Conservation (phyloP, 2,113 vertebrate species). For the Albula goreensis region DNA sequence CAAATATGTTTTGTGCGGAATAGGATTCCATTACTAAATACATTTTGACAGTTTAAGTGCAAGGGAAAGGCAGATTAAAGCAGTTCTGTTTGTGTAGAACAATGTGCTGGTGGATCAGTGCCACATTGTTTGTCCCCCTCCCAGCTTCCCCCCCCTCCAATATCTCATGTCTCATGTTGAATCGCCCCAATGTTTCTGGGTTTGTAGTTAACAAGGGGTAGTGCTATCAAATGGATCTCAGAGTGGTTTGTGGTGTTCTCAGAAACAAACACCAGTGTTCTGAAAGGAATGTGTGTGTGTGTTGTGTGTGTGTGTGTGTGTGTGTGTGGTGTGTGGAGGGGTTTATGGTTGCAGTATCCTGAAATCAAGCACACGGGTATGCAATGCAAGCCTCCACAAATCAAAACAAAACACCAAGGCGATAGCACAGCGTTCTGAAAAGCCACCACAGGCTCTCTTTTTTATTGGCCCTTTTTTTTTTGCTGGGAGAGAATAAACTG, state of each 20-base stretch:
- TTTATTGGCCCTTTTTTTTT: background rate
- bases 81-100: background rate
- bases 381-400: background rate
- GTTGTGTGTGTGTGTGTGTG: background rate
- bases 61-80: background rate
- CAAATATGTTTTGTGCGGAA: too few relatives aligned
- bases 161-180: background rate
- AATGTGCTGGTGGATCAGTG: background rate
- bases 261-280: background rate
- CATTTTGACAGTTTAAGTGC: too few relatives aligned
- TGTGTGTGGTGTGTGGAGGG: background rate
- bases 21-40: too few relatives aligned
- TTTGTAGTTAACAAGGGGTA: background rate
- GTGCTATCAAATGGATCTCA: background rate
- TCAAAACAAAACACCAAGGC: background rate
- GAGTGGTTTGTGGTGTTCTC: background rate
- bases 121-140: background rate
- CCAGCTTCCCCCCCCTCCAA: slow-evolving; percentile 23
- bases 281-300: background rate
- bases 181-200: background rate
- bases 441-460: background rate
- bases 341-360: background rate
- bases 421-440: background rate
- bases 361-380: slow-evolving; percentile 2
- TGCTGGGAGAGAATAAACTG: slow-evolving; percentile 47